Evolutionary conservation across 1,140 invertebrate genomes (phyloP).

Genomic region (Arctopsyche grandis): DNA sequence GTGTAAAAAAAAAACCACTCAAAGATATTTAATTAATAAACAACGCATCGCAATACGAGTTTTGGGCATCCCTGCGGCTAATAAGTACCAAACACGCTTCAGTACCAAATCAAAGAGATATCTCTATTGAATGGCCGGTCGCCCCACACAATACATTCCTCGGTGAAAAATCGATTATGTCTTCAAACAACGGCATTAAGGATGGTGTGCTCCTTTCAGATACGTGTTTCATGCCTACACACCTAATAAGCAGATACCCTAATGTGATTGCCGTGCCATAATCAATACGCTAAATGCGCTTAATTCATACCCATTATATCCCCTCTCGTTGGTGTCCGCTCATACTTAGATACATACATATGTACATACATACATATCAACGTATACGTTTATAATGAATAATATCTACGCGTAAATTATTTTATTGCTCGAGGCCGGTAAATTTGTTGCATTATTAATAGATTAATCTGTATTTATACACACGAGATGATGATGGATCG

Average conservation of each 20-base stretch:
- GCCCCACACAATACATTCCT: slow-evolving; percentile 34
- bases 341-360: neutral
- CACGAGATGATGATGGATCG: neutral
- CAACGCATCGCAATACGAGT: too few species aligned
- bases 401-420: neutral
- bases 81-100: slow-evolving; percentile 24
- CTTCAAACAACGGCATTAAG: slow-evolving; percentile 43
- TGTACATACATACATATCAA: neutral
- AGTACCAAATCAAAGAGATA: slow-evolving; percentile 51
- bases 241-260: slow-evolving; percentile 24
- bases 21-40: too few species aligned
- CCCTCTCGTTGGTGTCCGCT: neutral
- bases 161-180: slow-evolving; percentile 45
- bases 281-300: slow-evolving; percentile 23
- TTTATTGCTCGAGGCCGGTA: neutral
- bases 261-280: slow-evolving; percentile 22
- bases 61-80: slow-evolving; percentile 29
- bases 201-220: slow-evolving; percentile 22
- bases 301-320: neutral
- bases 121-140: slow-evolving; percentile 47
- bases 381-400: neutral
- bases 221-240: slow-evolving; percentile 27
- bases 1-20: too few species aligned
- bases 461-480: slow-evolving; percentile 2
- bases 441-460: slow-evolving; percentile 1